Base-by-base conservation (phyloP, 2,113 vertebrate species). In the Cygnus atratus region DNA sequence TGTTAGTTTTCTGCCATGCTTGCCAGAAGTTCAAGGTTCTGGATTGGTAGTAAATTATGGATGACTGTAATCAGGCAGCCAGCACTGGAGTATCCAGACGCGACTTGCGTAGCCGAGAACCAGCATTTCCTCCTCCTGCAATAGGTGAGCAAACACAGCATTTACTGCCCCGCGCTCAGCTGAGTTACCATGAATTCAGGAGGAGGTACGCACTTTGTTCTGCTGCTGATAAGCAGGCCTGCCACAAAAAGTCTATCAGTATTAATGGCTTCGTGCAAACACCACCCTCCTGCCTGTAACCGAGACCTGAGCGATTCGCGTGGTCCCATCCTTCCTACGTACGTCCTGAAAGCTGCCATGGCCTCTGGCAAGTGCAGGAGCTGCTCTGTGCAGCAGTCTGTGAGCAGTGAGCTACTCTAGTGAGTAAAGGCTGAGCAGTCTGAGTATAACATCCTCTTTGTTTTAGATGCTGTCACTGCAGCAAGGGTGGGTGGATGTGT, bases 271-370 rank as follows among this genome's bases (percentile, higher is more conserved):
- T 77, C 0, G 0, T 46, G 73, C 35, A 16, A 74, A 20, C 79
- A 6, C 39, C 68, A 15, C 71, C n/a, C 68, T 59, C 37, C 29
- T 43, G 67, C 43, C 31, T 31, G 35, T 25, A 43, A 57, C 14
- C 0, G 33, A 44, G 76, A 52, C 55, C 46, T 1, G 46, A 19
- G 26, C 0, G 0, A 13, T 22, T 86, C 46, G 8, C 39, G 0
- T 1, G 1, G 26, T 87, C 29, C 61, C 65, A 3, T 86, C 76
- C 43, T 88, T 65, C 80, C 84, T 28, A 2, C 2, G 0, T 8
- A 12, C 35, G 2, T 79, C 26, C 35, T 67, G 67, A 18, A 33
- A 59, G 5, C 20, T 25, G 1, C n/a, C 9, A 1, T 35, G 2
- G 55, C 41, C 65, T 52, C n/a, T 68, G 82, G 46, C 66, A 43